Conservation (phyloP, 2,888 invertebrate genomes). For the Leptothorax acervorum region DNA sequence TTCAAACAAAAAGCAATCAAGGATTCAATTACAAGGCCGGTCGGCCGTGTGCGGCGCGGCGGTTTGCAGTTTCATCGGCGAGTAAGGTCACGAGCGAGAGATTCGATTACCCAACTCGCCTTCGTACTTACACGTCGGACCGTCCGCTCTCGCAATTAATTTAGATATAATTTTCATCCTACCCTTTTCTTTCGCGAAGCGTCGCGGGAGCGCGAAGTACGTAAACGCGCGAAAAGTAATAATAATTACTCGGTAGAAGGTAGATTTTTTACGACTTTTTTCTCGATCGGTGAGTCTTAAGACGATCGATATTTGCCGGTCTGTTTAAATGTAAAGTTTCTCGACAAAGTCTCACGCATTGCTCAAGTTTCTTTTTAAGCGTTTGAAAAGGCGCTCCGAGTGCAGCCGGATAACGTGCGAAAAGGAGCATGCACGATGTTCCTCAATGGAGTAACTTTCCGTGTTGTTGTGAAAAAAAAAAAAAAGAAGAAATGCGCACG, state of each 20-base stretch:
- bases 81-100: slow-evolving; percentile 55
- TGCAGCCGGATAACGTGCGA: background rate
- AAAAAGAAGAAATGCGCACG: background rate
- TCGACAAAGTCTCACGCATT: background rate
- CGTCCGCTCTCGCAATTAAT: slow-evolving; percentile 23
- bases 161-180: slow-evolving; percentile 15
- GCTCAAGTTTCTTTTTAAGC: background rate
- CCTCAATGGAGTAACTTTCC: slow-evolving; percentile 1
- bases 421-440: background rate
- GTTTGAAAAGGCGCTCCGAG: background rate
- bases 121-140: slow-evolving; percentile 6
- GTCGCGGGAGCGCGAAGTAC: background rate
- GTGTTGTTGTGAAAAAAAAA: background rate
- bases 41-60: slow-evolving; percentile 4
- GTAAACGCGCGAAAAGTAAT: background rate
- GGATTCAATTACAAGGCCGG: slow-evolving; percentile 62
- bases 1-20: slow-evolving; percentile 67
- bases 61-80: slow-evolving; percentile 52
- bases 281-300: background rate
- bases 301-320: background rate
- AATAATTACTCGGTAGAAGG: background rate
- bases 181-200: background rate
- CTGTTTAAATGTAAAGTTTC: background rate
- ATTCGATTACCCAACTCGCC: slow-evolving; percentile 55
- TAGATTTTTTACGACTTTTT: background rate